Percentiles rank a stretch among this genome's conserved stretches.
Conservation (phyloP, 2,113 vertebrate genomes). For the Megaceryle torquata region DNA sequence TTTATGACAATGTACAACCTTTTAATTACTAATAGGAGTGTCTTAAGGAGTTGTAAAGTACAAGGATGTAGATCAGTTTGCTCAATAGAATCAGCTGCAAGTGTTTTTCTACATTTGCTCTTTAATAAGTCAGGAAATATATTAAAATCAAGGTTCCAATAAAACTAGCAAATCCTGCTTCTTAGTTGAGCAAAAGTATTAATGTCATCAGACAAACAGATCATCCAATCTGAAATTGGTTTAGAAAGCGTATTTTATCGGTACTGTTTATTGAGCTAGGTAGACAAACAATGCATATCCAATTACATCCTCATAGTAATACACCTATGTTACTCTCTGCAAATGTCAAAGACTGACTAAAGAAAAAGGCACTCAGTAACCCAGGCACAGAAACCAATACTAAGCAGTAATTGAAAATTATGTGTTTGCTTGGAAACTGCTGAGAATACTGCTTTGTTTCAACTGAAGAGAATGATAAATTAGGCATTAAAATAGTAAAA, state of each 20-base stretch:
- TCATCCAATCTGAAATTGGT: not conserved
- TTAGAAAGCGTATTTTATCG: slow-evolving; percentile 19
- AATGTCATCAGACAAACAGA: not conserved
- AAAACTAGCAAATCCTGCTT: not conserved
- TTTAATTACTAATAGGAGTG: not conserved
- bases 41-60: not conserved
- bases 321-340: not conserved
- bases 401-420: slow-evolving; percentile 60
- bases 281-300: not conserved
- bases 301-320: not conserved
- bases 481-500: slow-evolving; percentile 57
- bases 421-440: slow-evolving; percentile 51
- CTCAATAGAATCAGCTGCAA: not conserved
- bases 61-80: not conserved
- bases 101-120: not conserved
- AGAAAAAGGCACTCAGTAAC: slow-evolving; percentile 21
- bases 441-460: slow-evolving; percentile 60
- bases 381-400: slow-evolving; percentile 44
- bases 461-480: slow-evolving; percentile 53
- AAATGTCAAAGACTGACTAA: not conserved
- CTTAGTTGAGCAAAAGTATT: not conserved
- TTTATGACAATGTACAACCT: not conserved
- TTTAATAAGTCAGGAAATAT: not conserved
- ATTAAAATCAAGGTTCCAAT: not conserved
- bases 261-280: not conserved